These are phyloP conservation scores for Panthera uncia DNA, from an alignment of 2,113 vertebrate genomes.

Conservation along the genomic window DNA sequence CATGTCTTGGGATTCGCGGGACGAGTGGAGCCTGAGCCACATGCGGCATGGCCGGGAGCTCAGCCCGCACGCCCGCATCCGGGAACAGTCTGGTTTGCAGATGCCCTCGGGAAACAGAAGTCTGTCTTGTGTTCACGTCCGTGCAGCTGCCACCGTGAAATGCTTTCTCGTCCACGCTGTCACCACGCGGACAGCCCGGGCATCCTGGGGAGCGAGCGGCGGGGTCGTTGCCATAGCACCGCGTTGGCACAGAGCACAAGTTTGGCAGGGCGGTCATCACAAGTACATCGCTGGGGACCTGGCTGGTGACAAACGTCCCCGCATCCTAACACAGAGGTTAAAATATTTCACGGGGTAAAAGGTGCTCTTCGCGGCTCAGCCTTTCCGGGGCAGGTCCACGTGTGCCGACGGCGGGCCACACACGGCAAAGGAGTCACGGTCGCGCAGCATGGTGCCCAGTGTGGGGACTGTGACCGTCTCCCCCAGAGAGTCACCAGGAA, in stretches of 20 bases:
- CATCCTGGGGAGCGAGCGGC: not conserved
- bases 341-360: not conserved
- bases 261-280: not conserved
- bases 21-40: not conserved
- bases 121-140: not conserved
- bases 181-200: not conserved
- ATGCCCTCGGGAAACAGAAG: not conserved
- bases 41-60: not conserved
- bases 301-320: not conserved
- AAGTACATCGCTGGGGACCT: not conserved
- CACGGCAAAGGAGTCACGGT: not conserved
- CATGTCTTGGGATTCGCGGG: not conserved
- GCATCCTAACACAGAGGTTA: not conserved
- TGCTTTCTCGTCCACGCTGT: not conserved
- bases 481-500: not conserved
- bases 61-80: not conserved
- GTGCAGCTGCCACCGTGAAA: not conserved
- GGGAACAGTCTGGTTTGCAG: not conserved
- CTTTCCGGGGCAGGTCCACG: not conserved
- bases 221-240: too few species aligned
- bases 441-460: accelerated
- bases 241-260: not conserved
- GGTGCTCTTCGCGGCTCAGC: accelerated
- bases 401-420: not conserved
- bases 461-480: not conserved